phyloP scores from a whole-genome alignment of 2,888 invertebrate genomes.

The Hypsopygia costalis region DNA sequence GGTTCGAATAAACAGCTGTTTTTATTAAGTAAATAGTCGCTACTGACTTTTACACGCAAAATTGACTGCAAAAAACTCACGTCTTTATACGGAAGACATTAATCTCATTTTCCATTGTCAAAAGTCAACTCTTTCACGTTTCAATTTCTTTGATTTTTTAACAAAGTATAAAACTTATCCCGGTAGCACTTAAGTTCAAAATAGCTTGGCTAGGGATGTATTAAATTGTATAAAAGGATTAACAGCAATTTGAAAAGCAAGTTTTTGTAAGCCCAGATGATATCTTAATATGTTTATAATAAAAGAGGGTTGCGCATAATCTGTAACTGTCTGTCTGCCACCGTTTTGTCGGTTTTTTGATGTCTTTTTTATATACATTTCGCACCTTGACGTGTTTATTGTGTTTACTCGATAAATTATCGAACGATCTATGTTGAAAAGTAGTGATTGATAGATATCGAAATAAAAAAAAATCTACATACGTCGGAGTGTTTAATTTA shows the following conservation, averaged over 20 bases:
- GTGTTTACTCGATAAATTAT: conserved; percentile 17
- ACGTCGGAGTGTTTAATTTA: too few species aligned
- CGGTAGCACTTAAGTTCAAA: conserved; percentile 22
- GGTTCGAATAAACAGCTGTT: conserved; percentile 53
- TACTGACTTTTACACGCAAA: conserved; percentile 44
- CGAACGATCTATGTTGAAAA: conserved; percentile 5
- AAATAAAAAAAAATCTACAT: too few species aligned
- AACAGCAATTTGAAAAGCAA: conserved; percentile 56
- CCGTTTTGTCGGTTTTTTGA: conserved; percentile 45
- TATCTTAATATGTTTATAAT: conserved; percentile 76
- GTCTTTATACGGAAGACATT: conserved; percentile 3
- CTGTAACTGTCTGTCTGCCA: conserved; percentile 70
- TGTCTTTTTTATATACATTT: conserved; percentile 37
- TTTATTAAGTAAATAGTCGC: conserved; percentile 42
- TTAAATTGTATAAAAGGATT: conserved; percentile 46
- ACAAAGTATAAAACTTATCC: neutral
- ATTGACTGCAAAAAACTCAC: neutral
- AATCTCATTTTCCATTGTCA: conserved; percentile 4
- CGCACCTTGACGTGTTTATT: conserved; percentile 63
- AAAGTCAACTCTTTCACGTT: conserved; percentile 5
- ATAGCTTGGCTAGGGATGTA: conserved; percentile 19
- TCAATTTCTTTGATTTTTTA: neutral
- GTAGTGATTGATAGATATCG: neutral
- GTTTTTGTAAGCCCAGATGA: conserved; percentile 60
- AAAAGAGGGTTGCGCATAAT: conserved; percentile 67